Conservation (phyloP, 2,797 vertebrate species). For the Huso huso region DNA sequence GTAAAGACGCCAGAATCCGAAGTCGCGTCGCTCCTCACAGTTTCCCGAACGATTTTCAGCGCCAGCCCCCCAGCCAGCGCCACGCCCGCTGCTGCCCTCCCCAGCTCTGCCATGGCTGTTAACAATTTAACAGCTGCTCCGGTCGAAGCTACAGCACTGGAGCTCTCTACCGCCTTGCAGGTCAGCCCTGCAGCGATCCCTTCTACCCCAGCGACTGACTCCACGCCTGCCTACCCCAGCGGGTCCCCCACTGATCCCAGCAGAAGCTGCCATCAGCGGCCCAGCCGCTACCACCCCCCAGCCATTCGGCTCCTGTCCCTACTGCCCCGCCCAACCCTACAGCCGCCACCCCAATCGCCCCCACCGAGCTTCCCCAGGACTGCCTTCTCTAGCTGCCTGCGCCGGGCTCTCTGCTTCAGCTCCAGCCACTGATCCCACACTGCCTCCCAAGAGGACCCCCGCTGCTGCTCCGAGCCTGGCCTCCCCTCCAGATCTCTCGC, state of each 20-base stretch:
- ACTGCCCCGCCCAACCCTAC: constrained; percentile 53
- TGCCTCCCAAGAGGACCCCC: constrained; percentile 42
- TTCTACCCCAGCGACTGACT: background rate
- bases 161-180: constrained; percentile 23
- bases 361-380: too few relatives aligned
- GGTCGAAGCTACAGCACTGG: background rate
- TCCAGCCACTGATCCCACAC: constrained; percentile 43
- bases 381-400: constrained; percentile 46
- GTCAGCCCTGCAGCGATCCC: constrained; percentile 22
- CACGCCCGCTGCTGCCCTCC: constrained; percentile 44
- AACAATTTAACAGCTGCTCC: constrained; percentile 14
- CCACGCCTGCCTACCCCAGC: background rate
- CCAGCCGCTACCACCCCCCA: constrained; percentile 44
- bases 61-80: constrained; percentile 47
- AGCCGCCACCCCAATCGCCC: constrained; percentile 38
- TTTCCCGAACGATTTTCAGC: constrained; percentile 60
- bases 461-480: background rate
- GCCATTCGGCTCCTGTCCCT: too few relatives aligned
- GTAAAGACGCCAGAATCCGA: constrained; percentile 30
- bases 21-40: constrained; percentile 31
- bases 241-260: background rate
- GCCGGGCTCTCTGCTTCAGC: constrained; percentile 38
- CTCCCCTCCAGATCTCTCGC: too few relatives aligned
- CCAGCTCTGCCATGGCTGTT: constrained; percentile 44
- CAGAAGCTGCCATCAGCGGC: constrained; percentile 31